These are phyloP conservation scores for Pseudonaja textilis DNA, from an alignment of 2,113 vertebrate species.

Conservation along the genomic window DNA sequence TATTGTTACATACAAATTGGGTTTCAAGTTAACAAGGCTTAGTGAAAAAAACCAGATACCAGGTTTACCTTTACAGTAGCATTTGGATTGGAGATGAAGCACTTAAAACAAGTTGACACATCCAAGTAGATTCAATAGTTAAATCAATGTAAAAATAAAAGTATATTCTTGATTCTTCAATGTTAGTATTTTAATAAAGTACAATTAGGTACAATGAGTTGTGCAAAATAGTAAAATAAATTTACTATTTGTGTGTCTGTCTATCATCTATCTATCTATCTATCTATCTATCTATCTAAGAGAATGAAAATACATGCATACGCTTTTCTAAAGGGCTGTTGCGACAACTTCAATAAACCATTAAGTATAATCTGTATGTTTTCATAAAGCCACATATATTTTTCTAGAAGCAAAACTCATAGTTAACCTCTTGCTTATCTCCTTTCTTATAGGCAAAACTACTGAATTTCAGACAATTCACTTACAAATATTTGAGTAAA, in stretches of 20 bases:
- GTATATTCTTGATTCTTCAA: slow-evolving; percentile 42
- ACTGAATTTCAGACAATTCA: neutral
- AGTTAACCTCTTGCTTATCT: neutral
- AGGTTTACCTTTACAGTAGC: neutral
- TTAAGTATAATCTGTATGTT: accelerated
- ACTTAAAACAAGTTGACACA: neutral
- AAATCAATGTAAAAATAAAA: neutral
- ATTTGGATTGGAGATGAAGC: neutral
- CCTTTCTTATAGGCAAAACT: neutral
- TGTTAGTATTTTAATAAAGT: slow-evolving; percentile 44
- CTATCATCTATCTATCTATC: no score
- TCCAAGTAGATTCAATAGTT: neutral
- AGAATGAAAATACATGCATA: no score
- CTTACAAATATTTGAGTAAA: neutral
- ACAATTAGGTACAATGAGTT: slow-evolving; percentile 18
- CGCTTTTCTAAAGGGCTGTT: neutral
- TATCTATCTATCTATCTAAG: no score
- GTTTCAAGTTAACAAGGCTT: neutral
- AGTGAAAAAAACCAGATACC: neutral
- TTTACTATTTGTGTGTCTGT: no score
- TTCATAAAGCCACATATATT: neutral
- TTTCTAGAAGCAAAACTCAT: neutral
- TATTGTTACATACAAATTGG: neutral
- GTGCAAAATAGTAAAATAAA: neutral
- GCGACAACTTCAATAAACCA: neutral